Percentiles rank a stretch among this genome's conserved stretches.
These are phyloP conservation scores for Bellardia pandia DNA, from an alignment of 2,888 invertebrate species.

Conservation along the genomic window DNA sequence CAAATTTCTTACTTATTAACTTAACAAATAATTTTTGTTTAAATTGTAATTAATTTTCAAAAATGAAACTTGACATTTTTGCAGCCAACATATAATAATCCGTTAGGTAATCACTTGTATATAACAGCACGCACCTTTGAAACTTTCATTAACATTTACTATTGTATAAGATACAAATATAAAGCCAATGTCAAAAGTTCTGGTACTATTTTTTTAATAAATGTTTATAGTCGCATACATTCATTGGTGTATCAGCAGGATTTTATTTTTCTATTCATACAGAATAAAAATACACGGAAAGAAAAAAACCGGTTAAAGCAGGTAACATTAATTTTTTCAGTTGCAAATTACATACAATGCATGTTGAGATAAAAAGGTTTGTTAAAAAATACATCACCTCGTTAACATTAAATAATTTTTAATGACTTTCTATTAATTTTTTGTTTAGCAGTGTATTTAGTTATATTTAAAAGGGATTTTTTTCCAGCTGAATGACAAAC, in stretches of 20 bases:
- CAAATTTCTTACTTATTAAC: too few species aligned
- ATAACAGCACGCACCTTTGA: not conserved
- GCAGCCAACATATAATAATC: not conserved
- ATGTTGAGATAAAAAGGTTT: not conserved
- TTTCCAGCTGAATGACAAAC: not conserved
- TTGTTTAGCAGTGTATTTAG: not conserved
- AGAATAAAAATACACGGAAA: not conserved
- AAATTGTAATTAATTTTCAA: too few species aligned
- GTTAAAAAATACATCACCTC: not conserved
- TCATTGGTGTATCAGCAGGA: not conserved
- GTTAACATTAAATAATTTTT: not conserved
- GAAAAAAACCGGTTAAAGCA: not conserved
- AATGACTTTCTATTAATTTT: slow-evolving; percentile 14
- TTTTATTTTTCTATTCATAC: not conserved
- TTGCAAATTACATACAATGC: too few species aligned
- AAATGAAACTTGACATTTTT: too few species aligned
- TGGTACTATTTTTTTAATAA: not conserved
- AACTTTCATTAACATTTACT: not conserved
- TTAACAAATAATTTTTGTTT: too few species aligned
- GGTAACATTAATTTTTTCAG: too few species aligned
- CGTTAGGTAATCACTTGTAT: not conserved
- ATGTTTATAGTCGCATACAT: not conserved
- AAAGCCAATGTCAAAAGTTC: not conserved
- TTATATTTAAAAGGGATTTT: not conserved
- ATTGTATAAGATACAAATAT: not conserved